Percentiles rank a stretch among this genome's conserved stretches.
phyloP scores from a whole-genome alignment of 1,140 invertebrate species.

The Neodiprion pinetum region DNA sequence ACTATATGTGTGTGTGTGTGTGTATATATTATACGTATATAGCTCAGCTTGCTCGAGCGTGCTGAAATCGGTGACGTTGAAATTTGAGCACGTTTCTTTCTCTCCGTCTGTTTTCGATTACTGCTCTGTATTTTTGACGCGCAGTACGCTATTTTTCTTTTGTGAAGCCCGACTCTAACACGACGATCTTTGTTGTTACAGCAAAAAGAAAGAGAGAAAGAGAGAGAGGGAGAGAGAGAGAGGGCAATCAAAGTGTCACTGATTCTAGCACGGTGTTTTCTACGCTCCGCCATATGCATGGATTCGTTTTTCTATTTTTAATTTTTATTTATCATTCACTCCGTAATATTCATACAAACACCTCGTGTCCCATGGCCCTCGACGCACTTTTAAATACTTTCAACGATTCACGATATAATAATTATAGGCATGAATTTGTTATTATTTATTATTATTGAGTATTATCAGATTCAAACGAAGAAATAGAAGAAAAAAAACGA shows the following conservation, averaged over 20 bases:
- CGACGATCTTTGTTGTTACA: too few species aligned
- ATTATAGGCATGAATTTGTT: slow-evolving; percentile 15
- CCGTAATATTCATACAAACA: slow-evolving; percentile 18
- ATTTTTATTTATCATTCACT: not conserved
- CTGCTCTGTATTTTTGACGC: too few species aligned
- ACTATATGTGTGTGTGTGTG: too few species aligned
- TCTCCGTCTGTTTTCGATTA: too few species aligned
- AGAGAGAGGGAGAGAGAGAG: not conserved
- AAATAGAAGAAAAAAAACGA: not conserved
- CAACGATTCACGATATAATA: slow-evolving; percentile 35
- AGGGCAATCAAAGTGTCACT: not conserved
- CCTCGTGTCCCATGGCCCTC: slow-evolving; percentile 25
- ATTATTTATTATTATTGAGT: slow-evolving; percentile 34
- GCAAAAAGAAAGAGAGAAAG: too few species aligned
- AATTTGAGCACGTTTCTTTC: not conserved
- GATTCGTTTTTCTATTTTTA: slow-evolving; percentile 22
- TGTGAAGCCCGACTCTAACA: too few species aligned
- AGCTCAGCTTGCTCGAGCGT: not conserved
- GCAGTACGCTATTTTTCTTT: too few species aligned
- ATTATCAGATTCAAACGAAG: slow-evolving; percentile 35
- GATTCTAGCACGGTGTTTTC: not conserved
- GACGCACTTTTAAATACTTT: slow-evolving; percentile 27
- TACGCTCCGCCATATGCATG: slow-evolving; percentile 22
- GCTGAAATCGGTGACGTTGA: not conserved
- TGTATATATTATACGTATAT: not conserved